phyloP scores from a whole-genome alignment of 2,888 invertebrate genomes.

The Cantharis rufa region DNA sequence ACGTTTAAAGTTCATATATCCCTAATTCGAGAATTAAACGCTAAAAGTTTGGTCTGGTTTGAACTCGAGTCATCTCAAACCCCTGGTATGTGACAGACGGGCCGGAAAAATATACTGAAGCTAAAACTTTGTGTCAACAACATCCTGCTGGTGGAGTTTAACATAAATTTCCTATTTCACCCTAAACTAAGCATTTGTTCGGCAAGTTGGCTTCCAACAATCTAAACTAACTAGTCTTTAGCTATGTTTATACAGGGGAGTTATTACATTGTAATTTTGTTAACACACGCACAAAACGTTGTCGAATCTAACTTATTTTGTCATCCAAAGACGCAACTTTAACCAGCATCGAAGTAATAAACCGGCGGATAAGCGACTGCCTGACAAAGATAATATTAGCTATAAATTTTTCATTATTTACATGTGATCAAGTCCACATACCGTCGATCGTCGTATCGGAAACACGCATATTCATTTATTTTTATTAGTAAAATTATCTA shows the following conservation, averaged over 20 bases:
- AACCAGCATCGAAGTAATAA: neutral
- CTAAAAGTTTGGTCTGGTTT: slow-evolving; percentile 22
- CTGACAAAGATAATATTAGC: neutral
- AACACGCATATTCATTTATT: neutral
- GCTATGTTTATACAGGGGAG: slow-evolving; percentile 38
- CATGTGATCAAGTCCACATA: neutral
- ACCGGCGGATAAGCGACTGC: neutral
- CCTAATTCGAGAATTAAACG: slow-evolving; percentile 19
- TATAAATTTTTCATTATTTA: neutral
- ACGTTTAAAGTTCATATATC: slow-evolving; percentile 11
- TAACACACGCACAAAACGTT: slow-evolving; percentile 17
- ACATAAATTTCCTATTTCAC: slow-evolving; percentile 49
- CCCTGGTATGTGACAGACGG: slow-evolving; percentile 37
- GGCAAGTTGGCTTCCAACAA: slow-evolving; percentile 45
- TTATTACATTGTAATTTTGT: slow-evolving; percentile 28
- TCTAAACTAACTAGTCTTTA: slow-evolving; percentile 44
- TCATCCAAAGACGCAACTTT: neutral
- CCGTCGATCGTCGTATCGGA: neutral
- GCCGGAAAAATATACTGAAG: slow-evolving; percentile 41
- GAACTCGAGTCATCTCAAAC: slow-evolving; percentile 21
- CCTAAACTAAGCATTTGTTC: slow-evolving; percentile 49
- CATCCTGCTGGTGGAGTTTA: slow-evolving; percentile 45
- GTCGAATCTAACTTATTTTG: neutral
- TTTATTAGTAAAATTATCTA: neutral
- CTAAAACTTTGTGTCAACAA: slow-evolving; percentile 50